Percentiles rank a stretch among this genome's conserved stretches.
These are phyloP conservation scores for Columba guinea DNA, from an alignment of 2,797 vertebrate genomes.

Conservation along the genomic window DNA sequence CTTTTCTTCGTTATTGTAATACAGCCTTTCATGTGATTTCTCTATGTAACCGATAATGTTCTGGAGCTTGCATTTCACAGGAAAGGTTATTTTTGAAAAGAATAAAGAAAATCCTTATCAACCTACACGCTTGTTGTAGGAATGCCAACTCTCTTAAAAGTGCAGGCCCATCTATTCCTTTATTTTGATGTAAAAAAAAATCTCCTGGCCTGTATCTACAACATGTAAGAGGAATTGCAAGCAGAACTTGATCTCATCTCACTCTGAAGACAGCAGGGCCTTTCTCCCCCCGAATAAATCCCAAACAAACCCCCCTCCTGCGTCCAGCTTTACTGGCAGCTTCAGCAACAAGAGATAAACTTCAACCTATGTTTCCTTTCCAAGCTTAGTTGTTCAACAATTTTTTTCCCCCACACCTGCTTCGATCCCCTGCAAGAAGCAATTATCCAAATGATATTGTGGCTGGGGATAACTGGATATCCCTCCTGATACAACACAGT, in stretches of 20 bases:
- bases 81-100: slow-evolving; percentile 68
- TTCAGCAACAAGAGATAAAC: slow-evolving; percentile 51
- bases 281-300: slow-evolving; percentile 44
- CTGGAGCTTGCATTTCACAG: slow-evolving; percentile 61
- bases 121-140: slow-evolving; percentile 44
- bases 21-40: slow-evolving; percentile 58
- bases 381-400: slow-evolving; percentile 11
- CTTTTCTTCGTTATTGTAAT: slow-evolving; percentile 53
- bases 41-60: slow-evolving; percentile 62
- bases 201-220: slow-evolving; percentile 23
- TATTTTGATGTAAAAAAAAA: slow-evolving; percentile 58
- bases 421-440: slow-evolving; percentile 27
- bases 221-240: slow-evolving; percentile 28
- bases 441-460: slow-evolving; percentile 38
- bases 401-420: neutral
- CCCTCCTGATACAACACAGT: neutral
- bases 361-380: slow-evolving; percentile 1
- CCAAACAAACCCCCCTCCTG: slow-evolving; percentile 18
- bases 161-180: slow-evolving; percentile 43
- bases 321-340: slow-evolving; percentile 21
- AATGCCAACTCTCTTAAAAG: slow-evolving; percentile 57
- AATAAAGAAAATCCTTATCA: slow-evolving; percentile 71
- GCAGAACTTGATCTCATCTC: slow-evolving; percentile 56
- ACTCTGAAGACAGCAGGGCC: slow-evolving; percentile 58
- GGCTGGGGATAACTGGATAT: slow-evolving; percentile 13